Evolutionary conservation across 2,797 vertebrate species (phyloP), one percentile per base, ranked within the genome.

Genomic region (Takifugu rubripes): DNA sequence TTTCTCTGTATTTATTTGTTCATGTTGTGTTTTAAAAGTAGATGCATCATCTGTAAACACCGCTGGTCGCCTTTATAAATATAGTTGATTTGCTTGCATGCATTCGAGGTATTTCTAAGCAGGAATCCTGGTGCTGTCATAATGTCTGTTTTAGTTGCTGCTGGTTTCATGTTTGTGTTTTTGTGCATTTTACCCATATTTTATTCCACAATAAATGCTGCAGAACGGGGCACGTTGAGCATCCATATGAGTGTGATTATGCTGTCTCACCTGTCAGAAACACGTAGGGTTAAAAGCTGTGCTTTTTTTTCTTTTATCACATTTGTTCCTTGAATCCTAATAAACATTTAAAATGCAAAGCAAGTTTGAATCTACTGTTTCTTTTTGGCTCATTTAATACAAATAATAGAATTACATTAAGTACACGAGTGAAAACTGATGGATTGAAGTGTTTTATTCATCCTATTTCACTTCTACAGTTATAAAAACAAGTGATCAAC

Each of bases 1-100:
- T 55, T 60, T 56, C 17, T 60, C 31, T 60, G 5, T 78, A 69
- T 78, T 75, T 76, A 68, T 82, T 74, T 59, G 54, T 40, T 64
- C 54, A 3, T 42, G 6, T 61, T 61, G 43, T 51, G 21, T 73
- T 74, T 73, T 52, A 14, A 47, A 36, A 12, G 33, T 36, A 36
- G 33, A 36, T 36, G 36, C 36, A 40, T 40, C 36, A 40, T 40
- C 36, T 40, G 36, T 12, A 5, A 40, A 40, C 12, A 14, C 36
- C 12, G 36, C 36, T 40, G 3, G 50, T 31, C 12, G 33, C 2
- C 27, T 45, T 27, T 11, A 26, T 49, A 52, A 0, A 36, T 21
- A 29, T 44, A 9, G 25, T 24, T 25, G 44, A 3, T 1, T 16
- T 58, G 15, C n/a, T 54, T 45, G 15, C 1, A 0, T 61, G 64